Conservation (phyloP, 2,113 vertebrate species). For the human (Homo sapiens) region DNA sequence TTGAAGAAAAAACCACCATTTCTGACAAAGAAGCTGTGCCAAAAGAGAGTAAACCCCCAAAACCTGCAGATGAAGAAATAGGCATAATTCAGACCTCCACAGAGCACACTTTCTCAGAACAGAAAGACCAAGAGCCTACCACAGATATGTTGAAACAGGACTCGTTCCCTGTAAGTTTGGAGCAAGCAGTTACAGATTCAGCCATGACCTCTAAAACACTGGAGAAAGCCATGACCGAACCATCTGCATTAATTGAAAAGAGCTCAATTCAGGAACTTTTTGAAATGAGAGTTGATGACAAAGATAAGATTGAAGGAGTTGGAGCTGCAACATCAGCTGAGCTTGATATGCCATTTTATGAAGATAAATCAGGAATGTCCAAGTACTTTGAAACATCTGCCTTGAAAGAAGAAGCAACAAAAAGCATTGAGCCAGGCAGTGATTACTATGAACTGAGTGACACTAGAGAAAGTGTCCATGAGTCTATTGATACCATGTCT, state of each 20-base stretch:
- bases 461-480: constrained; percentile 85
- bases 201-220: constrained; percentile 24
- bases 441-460: constrained; percentile 98
- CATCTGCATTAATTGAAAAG: constrained; percentile 66
- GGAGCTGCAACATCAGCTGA: constrained; percentile 48
- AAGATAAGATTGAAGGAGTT: constrained; percentile 61
- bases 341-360: constrained; percentile 80
- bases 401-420: constrained; percentile 87
- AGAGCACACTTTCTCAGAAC: constrained; percentile 29
- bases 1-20: constrained; percentile 68
- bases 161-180: constrained; percentile 39
- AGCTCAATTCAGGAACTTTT: constrained; percentile 62
- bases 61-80: constrained; percentile 64
- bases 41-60: constrained; percentile 68
- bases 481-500: constrained; percentile 70
- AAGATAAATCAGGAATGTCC: constrained; percentile 96
- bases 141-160: constrained; percentile 67
- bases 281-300: constrained; percentile 75
- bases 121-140: constrained; percentile 46
- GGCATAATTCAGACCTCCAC: constrained; percentile 46
- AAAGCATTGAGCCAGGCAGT: constrained; percentile 85
- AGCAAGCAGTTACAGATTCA: constrained; percentile 58
- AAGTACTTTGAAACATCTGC: constrained; percentile 99
- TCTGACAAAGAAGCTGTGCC: constrained; percentile 61
- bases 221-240: constrained; percentile 61